A percentile compares a stretch with the other conserved stretches of the same genome.
These are phyloP conservation scores for Umimayanthus chanpuru DNA, from an alignment of 92 coral and sea anemone genomes.

Conservation along the genomic window DNA sequence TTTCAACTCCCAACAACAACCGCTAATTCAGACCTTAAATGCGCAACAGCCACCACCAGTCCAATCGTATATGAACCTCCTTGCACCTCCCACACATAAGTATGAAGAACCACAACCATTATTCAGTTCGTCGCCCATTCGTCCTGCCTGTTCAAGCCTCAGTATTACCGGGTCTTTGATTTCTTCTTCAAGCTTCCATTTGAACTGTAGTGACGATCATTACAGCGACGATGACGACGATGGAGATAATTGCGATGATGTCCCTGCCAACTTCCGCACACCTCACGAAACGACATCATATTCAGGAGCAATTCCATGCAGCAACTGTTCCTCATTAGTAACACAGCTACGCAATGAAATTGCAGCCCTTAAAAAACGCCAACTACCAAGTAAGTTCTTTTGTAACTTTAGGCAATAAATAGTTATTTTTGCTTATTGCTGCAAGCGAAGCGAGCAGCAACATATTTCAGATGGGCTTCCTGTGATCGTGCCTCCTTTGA, in stretches of 20 bases:
- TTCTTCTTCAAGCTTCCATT: neutral
- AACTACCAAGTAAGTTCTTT: conserved; percentile 45
- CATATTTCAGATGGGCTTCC: no score
- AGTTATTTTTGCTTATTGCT: neutral
- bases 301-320: conserved; percentile 3
- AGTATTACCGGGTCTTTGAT: neutral
- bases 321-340: conserved; percentile 35
- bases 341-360: conserved; percentile 28
- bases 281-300: neutral
- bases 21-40: neutral
- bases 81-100: neutral
- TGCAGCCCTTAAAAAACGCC: conserved; percentile 35
- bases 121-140: neutral
- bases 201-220: neutral
- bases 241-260: neutral
- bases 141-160: neutral
- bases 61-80: neutral
- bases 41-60: neutral
- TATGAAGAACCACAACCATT: neutral
- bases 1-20: neutral
- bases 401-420: neutral
- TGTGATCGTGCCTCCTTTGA: no score
- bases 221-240: neutral
- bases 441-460: no score
- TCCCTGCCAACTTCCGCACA: neutral